Evolutionary conservation across 2,888 invertebrate species (phyloP).

Genomic region (Hypercompe scribonia): DNA sequence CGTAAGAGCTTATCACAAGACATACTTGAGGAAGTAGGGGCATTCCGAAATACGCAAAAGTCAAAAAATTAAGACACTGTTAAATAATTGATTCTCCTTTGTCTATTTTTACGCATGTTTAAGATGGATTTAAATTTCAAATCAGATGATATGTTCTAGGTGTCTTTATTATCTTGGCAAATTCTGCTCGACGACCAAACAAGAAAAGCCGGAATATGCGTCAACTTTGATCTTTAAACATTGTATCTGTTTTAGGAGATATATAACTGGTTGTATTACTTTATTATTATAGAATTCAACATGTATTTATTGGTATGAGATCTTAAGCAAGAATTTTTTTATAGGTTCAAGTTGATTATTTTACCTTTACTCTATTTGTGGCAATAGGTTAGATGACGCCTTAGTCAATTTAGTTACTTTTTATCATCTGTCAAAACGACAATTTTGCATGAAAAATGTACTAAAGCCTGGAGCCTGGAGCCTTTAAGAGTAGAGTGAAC

Average conservation of each 20-base stretch:
- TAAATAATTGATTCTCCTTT: not conserved
- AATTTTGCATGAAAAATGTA: too few relatives aligned
- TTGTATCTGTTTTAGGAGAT: not conserved
- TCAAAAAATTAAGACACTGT: not conserved
- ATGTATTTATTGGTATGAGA: not conserved
- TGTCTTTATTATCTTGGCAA: not conserved
- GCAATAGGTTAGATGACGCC: too few relatives aligned
- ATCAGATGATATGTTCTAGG: not conserved
- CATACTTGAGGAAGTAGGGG: not conserved
- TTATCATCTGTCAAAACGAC: too few relatives aligned
- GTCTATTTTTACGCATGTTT: not conserved
- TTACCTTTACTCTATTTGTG: too few relatives aligned
- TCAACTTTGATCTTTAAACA: constrained; percentile 10
- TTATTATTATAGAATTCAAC: not conserved
- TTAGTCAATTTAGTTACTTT: too few relatives aligned
- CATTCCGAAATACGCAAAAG: too few relatives aligned
- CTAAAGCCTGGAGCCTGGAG: too few relatives aligned
- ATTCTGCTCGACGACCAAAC: constrained; percentile 1
- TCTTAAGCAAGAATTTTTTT: too few relatives aligned
- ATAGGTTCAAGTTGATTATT: too few relatives aligned
- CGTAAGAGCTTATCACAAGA: not conserved
- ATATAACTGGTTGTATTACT: not conserved
- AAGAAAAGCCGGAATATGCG: constrained; percentile 9
- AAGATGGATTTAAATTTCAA: not conserved
- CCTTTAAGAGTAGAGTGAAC: too few relatives aligned